Base-by-base conservation (phyloP, 2,888 invertebrate species). In the Nowickia ferox region DNA sequence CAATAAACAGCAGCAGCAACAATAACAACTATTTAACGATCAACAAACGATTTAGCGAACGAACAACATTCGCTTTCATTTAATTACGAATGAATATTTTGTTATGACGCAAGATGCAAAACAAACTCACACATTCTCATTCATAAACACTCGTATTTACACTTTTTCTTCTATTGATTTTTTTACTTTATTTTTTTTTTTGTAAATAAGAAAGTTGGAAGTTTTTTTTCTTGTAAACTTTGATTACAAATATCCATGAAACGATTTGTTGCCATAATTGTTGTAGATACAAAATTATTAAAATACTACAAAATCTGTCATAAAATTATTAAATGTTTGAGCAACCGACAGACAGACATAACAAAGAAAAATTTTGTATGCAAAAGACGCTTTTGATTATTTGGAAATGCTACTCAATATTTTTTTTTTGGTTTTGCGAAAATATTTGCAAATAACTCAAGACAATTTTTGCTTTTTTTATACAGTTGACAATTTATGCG, bases 21-120 rank as follows among this genome's bases (percentile, higher is more conserved):
- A 61, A 51, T 40, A 51, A 53, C 15, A 59, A 46, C 4, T n/a
- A 59, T 46, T 38, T 40, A 80, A 66, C 57, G 48, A 79, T 66
- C 80, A 78, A 61, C 30, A 53, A 71, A 69, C 19, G 44, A 22
- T 72, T 79, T 38, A 65, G 38, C 30, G 38, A 40, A 63, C n/a
- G 66, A 48, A 74, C 68, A 84, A 74, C 74, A 82, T 82, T 82
- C 81, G 81, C 68, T 85, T 85, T 78, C 74, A 74, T 80, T 69
- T 69, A 69, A 69, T 69, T 76, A 82, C 61, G 11, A 82, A 53
- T 68, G 15, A 66, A 66, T 30, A n/a, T 53, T 61, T 59, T 46
- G 19, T 66, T 65, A 66, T 48, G 61, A 53, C 30, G 79, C 46
- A 57, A 57, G 71, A 79, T 68, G 66, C 66, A 66, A 76, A 48